A percentile compares a stretch with the other conserved stretches of the same genome.
These are phyloP conservation scores for Colinus virginianus DNA, from an alignment of 2,113 vertebrate genomes.

Conservation along the genomic window DNA sequence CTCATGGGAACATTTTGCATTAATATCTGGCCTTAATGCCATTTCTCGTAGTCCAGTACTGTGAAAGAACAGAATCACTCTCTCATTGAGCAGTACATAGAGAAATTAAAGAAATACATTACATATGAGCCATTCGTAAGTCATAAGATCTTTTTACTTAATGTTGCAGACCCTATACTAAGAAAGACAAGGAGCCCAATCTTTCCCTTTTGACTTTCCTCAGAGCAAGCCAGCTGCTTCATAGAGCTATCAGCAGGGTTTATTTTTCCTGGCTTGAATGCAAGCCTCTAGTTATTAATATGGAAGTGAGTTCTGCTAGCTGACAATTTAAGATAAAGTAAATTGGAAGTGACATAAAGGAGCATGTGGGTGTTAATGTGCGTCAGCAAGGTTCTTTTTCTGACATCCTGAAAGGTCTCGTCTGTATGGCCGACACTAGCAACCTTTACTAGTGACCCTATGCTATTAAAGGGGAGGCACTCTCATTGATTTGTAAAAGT, in stretches of 20 bases:
- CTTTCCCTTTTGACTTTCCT: conserved; percentile 59
- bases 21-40: neutral
- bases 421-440: conserved; percentile 64
- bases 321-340: conserved; percentile 83
- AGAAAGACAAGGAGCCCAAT: conserved; percentile 27
- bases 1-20: neutral
- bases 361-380: conserved; percentile 77
- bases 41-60: neutral
- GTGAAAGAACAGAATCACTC: neutral
- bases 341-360: conserved; percentile 80
- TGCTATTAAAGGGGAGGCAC: conserved; percentile 67
- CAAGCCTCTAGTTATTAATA: conserved; percentile 80
- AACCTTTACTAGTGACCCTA: conserved; percentile 67
- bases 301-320: conserved; percentile 72
- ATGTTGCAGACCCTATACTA: conserved; percentile 9
- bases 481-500: conserved; percentile 80
- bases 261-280: conserved; percentile 79
- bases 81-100: neutral
- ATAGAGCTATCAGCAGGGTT: conserved; percentile 71
- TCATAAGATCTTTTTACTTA: neutral
- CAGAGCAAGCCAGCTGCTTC: conserved; percentile 69
- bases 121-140: neutral
- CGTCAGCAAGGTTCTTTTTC: conserved; percentile 71
- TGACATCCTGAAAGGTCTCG: conserved; percentile 77
- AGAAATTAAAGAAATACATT: conserved; percentile 16